Evolutionary conservation across 2,113 vertebrate genomes (phyloP), one percentile per base, ranked within the genome.

Genomic region (Corydoras sp.): DNA sequence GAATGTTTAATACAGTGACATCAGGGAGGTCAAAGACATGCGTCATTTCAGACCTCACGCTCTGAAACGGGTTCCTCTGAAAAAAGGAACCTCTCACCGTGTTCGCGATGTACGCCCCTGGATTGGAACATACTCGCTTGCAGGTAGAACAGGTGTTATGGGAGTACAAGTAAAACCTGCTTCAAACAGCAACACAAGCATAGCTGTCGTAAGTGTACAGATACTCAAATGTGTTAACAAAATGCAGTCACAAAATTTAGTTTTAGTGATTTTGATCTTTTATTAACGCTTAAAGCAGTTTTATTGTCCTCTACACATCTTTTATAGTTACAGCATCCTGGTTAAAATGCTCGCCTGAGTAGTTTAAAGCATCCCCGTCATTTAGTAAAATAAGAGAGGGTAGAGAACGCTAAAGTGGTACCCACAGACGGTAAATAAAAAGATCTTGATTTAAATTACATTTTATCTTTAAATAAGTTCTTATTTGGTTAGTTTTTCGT

Each of bases 321-420:
- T 85, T 82, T 85, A 86, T 77, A 80, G 88, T 91, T 89, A 90
- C 82, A 74, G 43, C 65, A 32, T 85, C 77, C 97, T 95, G 77
- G 87, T 84, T 87, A 87, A 86, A 87, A 86, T 86, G 89, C 77
- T 83, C 90, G 77, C 5, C 15, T 35, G 10, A 0, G 0, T 12
- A n/a, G 78, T 95, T 97, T 85, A 85, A 69, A 92, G 92, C 83
- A 87, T 83, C 83, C 81, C 82, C 83, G 14, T 97, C 96, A 98
- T 92, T 85, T 79, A 88, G 86, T 90, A 76, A 92, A 90, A 84
- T 84, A 87, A 87, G 83, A 90, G 86, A 77, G 68, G 54, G 76
- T 75, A 82, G 81, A 86, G 78, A 79, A 79, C 68, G 50, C 67
- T 65, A 77, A 32, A 51, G 59, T 3, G 12, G 4, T 60, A 59